phyloP scores from a whole-genome alignment of 2,888 invertebrate genomes.

The Ptychoptera albimana region DNA sequence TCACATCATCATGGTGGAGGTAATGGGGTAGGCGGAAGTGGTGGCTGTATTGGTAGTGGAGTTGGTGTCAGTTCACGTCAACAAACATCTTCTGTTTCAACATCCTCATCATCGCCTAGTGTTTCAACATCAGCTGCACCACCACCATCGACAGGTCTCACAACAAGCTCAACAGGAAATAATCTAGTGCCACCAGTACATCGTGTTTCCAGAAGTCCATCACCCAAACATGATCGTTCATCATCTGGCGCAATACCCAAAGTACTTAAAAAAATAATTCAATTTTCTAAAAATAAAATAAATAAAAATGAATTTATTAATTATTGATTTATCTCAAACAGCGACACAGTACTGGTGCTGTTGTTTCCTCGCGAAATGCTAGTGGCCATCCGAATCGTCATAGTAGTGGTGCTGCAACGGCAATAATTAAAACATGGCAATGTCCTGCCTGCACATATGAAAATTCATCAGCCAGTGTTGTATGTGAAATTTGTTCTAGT shows the following conservation, averaged over 20 bases:
- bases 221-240: slow-evolving; percentile 32
- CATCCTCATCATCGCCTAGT: slow-evolving; percentile 8
- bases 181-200: slow-evolving; percentile 18
- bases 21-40: slow-evolving; percentile 4
- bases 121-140: neutral
- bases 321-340: slow-evolving; percentile 2
- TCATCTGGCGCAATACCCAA: slow-evolving; percentile 27
- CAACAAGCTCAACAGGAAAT: slow-evolving; percentile 2
- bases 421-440: slow-evolving; percentile 42
- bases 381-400: slow-evolving; percentile 18
- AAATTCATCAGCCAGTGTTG: slow-evolving; percentile 43
- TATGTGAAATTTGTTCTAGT: slow-evolving; percentile 55
- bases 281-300: slow-evolving; percentile 9
- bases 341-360: slow-evolving; percentile 20
- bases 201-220: slow-evolving; percentile 33
- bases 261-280: slow-evolving; percentile 5
- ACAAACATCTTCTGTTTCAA: slow-evolving; percentile 9
- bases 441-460: slow-evolving; percentile 70
- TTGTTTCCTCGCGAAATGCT: slow-evolving; percentile 13
- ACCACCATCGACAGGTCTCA: neutral
- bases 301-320: neutral
- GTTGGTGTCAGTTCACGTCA: slow-evolving; percentile 14
- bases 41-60: slow-evolving; percentile 11
- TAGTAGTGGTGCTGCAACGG: slow-evolving; percentile 15
- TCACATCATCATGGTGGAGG: slow-evolving; percentile 4